Evolutionary conservation across 2,113 vertebrate species (phyloP).

Genomic region (Choloepus hoffmanni): DNA sequence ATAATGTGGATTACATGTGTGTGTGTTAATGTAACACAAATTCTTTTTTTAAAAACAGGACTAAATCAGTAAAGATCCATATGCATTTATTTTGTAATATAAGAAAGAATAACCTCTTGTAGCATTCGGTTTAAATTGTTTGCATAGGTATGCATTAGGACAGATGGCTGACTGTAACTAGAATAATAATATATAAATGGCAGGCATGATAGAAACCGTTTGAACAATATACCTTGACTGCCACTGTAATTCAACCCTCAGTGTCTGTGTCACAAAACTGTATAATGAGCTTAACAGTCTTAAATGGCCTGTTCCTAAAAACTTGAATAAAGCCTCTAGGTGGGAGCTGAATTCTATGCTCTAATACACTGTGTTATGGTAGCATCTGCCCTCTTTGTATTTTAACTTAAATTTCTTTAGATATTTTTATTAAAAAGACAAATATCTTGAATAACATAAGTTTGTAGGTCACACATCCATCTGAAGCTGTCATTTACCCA

Average conservation of each 20-base stretch:
- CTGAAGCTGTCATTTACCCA: constrained; percentile 76
- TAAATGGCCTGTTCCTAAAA: background rate
- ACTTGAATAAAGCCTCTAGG: background rate
- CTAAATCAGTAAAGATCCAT: background rate
- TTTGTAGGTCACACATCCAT: constrained; percentile 73
- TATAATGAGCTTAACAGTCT: background rate
- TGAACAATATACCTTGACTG: background rate
- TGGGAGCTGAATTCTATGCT: background rate
- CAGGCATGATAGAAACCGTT: background rate
- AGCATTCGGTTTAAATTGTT: background rate
- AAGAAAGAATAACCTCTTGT: background rate
- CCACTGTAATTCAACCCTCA: background rate
- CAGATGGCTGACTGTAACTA: background rate
- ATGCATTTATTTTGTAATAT: background rate
- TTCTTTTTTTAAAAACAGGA: background rate
- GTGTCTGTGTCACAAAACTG: background rate
- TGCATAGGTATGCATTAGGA: background rate
- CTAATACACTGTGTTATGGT: background rate
- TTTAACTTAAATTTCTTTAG: background rate
- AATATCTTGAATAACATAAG: constrained; percentile 43
- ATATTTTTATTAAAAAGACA: constrained; percentile 28
- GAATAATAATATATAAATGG: background rate
- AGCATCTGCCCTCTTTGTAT: background rate
- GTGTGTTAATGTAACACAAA: background rate
- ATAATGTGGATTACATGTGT: background rate